Base-by-base conservation (phyloP, 2,113 vertebrate species). In the Petroica traversi region DNA sequence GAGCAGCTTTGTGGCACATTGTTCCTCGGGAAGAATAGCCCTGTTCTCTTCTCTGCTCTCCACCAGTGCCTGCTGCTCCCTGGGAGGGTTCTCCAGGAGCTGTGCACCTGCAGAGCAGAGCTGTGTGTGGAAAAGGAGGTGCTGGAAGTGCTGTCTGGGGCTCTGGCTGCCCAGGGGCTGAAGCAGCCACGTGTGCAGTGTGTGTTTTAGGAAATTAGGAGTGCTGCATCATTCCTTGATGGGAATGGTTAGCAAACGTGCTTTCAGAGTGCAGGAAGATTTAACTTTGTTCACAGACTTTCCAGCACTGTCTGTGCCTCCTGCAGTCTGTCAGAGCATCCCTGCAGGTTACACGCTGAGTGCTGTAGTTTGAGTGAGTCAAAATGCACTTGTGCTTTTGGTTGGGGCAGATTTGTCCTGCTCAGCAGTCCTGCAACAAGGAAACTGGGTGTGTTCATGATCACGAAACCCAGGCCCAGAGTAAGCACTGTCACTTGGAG, bases 41-140 rank as follows among this genome's bases (percentile, higher is more conserved):
- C 61, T 5, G 1, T 43, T 73, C 52, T 88, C 12, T 24, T 54
- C 36, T 51, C 31, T 66, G 55, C 43, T 61, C 38, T 33, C 54
- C 0, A 0, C 5, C 46, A 2, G 51, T 55, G 4, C 4, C 11
- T 77, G 0, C 51, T 28, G 22, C 11, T 91, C 40, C 8, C 51
- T 33, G 72, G 20, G 45, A 73, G 59, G 31, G 13, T 22, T 58
- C 40, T 40, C 26, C 28, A 9, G 48, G 41, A 69, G 68, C 29
- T 0, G 0, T 28, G 51, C 38, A 36, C n/a, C 52, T 23, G 64
- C 48, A 40, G 71, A 10, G 2, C 31, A 26, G 20, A 26, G 41
- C 1, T 58, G 46, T 19, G 5, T 20, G 5, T 45, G 23, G n/a
- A 66, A 41, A 33, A 58, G 75, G 31, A 2, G 55, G 11, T 29